Percentiles rank a stretch among this genome's conserved stretches.
Conservation (phyloP, 2,888 invertebrate genomes). For the Colletes collaris region DNA sequence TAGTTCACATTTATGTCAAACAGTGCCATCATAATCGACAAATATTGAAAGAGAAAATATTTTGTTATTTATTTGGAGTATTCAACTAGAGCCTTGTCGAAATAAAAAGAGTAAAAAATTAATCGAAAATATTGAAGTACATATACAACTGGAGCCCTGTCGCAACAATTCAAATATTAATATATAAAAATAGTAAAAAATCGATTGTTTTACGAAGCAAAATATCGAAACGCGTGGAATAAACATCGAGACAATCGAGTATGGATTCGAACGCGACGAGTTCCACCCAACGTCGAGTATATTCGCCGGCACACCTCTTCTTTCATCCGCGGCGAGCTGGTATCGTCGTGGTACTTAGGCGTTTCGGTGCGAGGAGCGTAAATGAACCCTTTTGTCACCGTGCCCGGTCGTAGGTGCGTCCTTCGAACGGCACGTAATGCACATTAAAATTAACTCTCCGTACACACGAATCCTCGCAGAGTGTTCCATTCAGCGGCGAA, state of each 20-base stretch:
- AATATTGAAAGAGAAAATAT: neutral
- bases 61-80: no score
- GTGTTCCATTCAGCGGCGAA: constrained; percentile 56
- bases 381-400: constrained; percentile 62
- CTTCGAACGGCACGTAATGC: constrained; percentile 53
- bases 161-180: neutral
- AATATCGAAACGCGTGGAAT: no score
- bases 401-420: constrained; percentile 43
- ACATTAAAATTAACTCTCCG: constrained; percentile 64
- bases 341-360: constrained; percentile 1
- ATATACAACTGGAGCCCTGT: constrained; percentile 20
- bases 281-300: no score
- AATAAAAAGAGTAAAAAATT: no score
- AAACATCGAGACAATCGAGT: no score
- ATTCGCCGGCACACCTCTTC: no score
- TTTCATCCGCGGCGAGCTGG: neutral
- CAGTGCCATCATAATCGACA: neutral
- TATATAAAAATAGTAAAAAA: neutral
- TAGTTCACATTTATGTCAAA: neutral
- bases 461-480: constrained; percentile 60
- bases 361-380: constrained; percentile 39
- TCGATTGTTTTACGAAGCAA: no score
- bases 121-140: neutral
- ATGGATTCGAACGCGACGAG: no score
- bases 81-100: no score